A percentile compares a stretch with the other conserved stretches of the same genome.
Conservation (phyloP, 92 coral and sea anemone species). For the Phenganax stokvisi region DNA sequence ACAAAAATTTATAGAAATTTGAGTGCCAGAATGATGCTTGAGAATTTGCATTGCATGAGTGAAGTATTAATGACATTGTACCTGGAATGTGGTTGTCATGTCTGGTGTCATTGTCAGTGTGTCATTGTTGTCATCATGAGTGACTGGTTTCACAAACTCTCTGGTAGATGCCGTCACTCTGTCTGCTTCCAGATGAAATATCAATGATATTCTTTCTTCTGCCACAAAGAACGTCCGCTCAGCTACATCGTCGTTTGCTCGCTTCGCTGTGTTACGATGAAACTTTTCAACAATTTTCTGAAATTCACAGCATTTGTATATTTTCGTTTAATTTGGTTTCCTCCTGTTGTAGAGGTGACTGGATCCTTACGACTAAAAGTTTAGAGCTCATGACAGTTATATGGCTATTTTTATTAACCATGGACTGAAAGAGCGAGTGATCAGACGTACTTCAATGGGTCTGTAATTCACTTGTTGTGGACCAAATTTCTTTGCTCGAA, state of each 20-base stretch:
- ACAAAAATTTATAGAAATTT: no score
- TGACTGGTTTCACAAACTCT: conserved; percentile 90
- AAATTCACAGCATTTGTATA: not conserved
- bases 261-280: conserved; percentile 69
- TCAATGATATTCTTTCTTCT: conserved; percentile 84
- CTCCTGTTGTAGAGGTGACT: no score
- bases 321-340: not conserved
- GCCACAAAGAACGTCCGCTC: conserved; percentile 80
- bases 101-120: conserved; percentile 91
- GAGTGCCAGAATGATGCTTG: not conserved
- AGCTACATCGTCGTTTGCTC: conserved; percentile 92
- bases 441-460: conserved; percentile 71
- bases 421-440: no score
- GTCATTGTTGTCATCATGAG: conserved; percentile 84
- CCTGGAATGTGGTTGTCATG: conserved; percentile 99
- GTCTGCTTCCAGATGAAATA: conserved; percentile 90
- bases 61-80: conserved; percentile 31
- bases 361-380: no score
- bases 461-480: conserved; percentile 84
- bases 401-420: no score
- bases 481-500: conserved; percentile 90
- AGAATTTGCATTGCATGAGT: not conserved
- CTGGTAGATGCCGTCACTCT: conserved; percentile 95
- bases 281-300: conserved; percentile 95
- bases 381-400: no score